Evolutionary conservation across 2,797 vertebrate genomes (phyloP), one percentile per base, ranked within the genome.

Genomic region (Hippocampus kuda): DNA sequence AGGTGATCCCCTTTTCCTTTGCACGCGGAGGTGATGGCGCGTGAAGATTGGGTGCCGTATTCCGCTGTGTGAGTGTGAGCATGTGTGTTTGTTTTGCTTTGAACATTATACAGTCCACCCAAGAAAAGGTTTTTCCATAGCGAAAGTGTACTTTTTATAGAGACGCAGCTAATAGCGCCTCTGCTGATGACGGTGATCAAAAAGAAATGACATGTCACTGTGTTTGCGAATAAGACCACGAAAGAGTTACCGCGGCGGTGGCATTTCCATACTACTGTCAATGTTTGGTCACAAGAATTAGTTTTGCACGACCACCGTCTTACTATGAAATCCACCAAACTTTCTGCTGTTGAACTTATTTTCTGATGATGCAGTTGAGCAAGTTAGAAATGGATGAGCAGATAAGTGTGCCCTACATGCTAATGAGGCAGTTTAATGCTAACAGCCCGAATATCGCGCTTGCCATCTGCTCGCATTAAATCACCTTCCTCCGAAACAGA

Each of bases 1-100:
- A 98, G 97, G 97, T 98, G 87, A 26, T 22, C 18, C 26, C 48
- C 27, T 27, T 22, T 73, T 3, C 70, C 1, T 27, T 4, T 72
- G 44, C 16, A 15, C 64, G 27, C 26, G 13, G 42, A 9, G n/a
- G 13, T 41, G 20, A 56, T 56, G 20, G 53, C 10, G 53, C 22
- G 11, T 26, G 24, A 42, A 22, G n/a, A 26, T 13, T 0, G 41
- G 41, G 62, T 42, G 38, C 15, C 62, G 6, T 44, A 64, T 64
- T 24, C 27, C 16, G 27, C 10, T 59, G 18, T 59, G 56, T 56
- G 53, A 16, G n/a, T 59, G n/a, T 15, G 15, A 24, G 15, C 27
- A 15, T 5, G 27, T 27, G 4, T 59, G 18, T 49, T 12, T n/a
- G 11, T 26, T 16, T 63, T 26, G 41, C 34, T 38, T 38, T 38